Evolutionary conservation across 2,113 vertebrate species (phyloP), one percentile per base, ranked within the genome.

Genomic region (Potamarius usumacintae): DNA sequence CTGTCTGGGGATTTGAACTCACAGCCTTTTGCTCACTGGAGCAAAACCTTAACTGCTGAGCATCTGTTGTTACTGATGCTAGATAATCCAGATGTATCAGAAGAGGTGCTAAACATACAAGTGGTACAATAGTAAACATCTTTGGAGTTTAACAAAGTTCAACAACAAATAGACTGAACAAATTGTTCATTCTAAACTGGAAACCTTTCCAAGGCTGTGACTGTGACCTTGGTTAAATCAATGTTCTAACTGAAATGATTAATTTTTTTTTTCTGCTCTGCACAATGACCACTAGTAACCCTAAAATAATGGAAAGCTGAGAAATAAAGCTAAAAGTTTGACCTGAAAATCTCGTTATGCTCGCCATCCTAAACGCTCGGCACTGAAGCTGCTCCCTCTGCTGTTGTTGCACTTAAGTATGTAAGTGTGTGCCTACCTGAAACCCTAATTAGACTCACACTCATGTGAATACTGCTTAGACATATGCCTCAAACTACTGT

Each of bases 381-480:
- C 48, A 76, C 76, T 67, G 27, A 67, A 80, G 85, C 50, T 67
- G 74, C 48, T 79, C 76, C 12, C n/a, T 78, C 76, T 79, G 76
- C 85, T 67, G 76, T 67, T 80, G 85, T 86, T 80, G 55, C 72
- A 78, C 63, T 65, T 86, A 57, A 86, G 30, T 15, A 57, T 81
- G 63, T 86, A 42, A 86, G 30, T 15, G 42, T 81, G 63, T 58
- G 52, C 30, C 52, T 71, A 81, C 52, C 85, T 81, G 77, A 71
- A 81, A 79, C n/a, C 71, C 85, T 71, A 86, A 87, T 84, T 80
- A 86, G 55, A 69, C 81, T 84, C 88, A 71, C 53, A 80, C 81
- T 77, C 58, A 86, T 71, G 52, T 82, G 84, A 78, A 34, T 65
- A 60, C 30, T 58, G 60, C 65, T 78, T 48, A 78, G 72, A 84